Evolutionary conservation across 1,140 invertebrate genomes (phyloP), one percentile per base, ranked within the genome.

Genomic region (Zaprionus africanus): DNA sequence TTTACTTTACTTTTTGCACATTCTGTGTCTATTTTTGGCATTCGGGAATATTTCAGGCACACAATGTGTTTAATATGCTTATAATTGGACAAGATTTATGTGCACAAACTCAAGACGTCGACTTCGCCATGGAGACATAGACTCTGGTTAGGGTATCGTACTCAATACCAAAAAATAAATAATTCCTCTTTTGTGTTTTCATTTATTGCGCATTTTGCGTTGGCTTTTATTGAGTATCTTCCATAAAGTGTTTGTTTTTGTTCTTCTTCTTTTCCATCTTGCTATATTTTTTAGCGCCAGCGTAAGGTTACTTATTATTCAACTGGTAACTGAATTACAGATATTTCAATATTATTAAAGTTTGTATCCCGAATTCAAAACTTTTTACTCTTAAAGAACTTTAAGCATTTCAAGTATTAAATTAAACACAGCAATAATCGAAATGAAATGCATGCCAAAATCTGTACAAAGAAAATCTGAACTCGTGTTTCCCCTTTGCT

Each of bases 41-140:
- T 41, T 49, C 22, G 66, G 26, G 66, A 34, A 63, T 24, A 31
- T 34, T 34, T 34, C 13, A 61, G 12, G n/a, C 56, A 43, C 62
- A 60, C 60, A 76, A 76, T 61, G 46, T 76, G 74, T 76, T 72
- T 72, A 72, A 72, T 65, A 65, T 72, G 61, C 68, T 76, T 76
- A 70, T 70, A 76, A 72, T 76, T 72, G 61, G 46, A 76, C 49
- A 72, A 61, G 61, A 76, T 76, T 76, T 72, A 65, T 76, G 54
- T 58, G 15, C 17, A 51, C 19, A 51, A 51, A 1, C 46, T 51
- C 19, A 51, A 51, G 19, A 22, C 19, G 46, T 51, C 46, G 46
- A 51, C 19, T 19, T 24, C 11, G 43, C 11, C 43, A 19, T 41
- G 12, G 38, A 41, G 36, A 22, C 38, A 41, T 49, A 17, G 46